phyloP scores from a whole-genome alignment of 2,888 invertebrate genomes.

The Cerastis rubricosa region DNA sequence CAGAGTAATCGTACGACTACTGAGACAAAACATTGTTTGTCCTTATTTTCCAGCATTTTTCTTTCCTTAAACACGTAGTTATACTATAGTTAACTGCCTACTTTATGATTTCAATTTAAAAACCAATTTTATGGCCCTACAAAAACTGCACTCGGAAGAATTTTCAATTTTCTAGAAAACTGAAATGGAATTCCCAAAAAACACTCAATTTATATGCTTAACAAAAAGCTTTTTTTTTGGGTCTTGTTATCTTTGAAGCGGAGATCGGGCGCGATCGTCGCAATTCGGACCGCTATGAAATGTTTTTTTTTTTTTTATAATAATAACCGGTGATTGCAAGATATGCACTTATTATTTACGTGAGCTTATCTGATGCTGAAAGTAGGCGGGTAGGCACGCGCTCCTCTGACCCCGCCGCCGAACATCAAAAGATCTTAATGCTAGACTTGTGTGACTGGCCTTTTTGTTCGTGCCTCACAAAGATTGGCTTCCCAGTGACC shows the following conservation, averaged over 20 bases:
- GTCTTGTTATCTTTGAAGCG: slow-evolving; percentile 49
- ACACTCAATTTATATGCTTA: slow-evolving; percentile 42
- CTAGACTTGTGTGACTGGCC: slow-evolving; percentile 66
- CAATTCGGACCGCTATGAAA: slow-evolving; percentile 61
- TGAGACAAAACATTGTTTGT: slow-evolving; percentile 27
- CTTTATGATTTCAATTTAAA: slow-evolving; percentile 39
- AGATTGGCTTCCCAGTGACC: slow-evolving; percentile 68
- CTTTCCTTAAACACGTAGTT: slow-evolving; percentile 22
- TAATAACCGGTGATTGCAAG: slow-evolving; percentile 69
- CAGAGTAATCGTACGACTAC: slow-evolving; percentile 41
- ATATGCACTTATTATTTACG: slow-evolving; percentile 74
- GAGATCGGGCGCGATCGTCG: slow-evolving; percentile 50
- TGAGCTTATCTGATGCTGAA: slow-evolving; percentile 72
- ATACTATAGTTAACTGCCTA: slow-evolving; percentile 2
- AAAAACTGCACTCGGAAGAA: slow-evolving; percentile 39
- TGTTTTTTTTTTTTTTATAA: slow-evolving; percentile 66
- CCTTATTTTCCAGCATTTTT: slow-evolving; percentile 21
- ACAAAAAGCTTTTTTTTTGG: slow-evolving; percentile 48
- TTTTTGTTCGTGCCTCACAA: slow-evolving; percentile 70
- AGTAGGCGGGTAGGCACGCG: slow-evolving; percentile 77
- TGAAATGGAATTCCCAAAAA: slow-evolving; percentile 41
- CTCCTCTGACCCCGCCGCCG: slow-evolving; percentile 76
- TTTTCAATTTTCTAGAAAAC: slow-evolving; percentile 40
- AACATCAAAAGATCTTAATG: slow-evolving; percentile 73
- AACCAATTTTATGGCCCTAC: not conserved